Base-by-base conservation (phyloP, 2,888 invertebrate species). In the Mythimna impura region DNA sequence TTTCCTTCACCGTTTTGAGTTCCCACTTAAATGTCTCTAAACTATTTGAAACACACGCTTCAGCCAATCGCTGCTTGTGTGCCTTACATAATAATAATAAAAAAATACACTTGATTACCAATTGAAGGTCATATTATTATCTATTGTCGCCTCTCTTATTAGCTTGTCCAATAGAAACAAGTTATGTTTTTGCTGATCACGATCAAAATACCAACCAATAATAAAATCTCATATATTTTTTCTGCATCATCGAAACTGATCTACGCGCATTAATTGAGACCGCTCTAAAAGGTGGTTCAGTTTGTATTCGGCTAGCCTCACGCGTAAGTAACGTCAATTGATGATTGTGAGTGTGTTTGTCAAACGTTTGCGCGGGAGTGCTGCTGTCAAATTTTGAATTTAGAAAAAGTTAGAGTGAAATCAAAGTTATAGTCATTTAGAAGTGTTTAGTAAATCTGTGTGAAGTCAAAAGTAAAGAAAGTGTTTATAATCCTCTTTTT, bases 261-360 rank as follows among this genome's bases (percentile, higher is more conserved):
- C 87, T 88, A 66, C 67, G 36, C 61, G 68, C 67, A 73, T 82
- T 85, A 87, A 87, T 87, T 87, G 80, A 81, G 71, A 77, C 62
- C 78, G 78, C 83, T 80, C 70, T 75, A 70, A 50, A 57, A 74
- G 64, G 61, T 76, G 66, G 75, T 71, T 81, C 81, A 85, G 79
- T 85, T 81, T 61, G 70, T 76, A 73, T 74, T 81, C 70, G 63
- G 66, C 43, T 60, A 73, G 79, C 62, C 82, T 81, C 84, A 74
- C 62, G 83, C 85, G 84, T 83, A 71, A 67, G 85, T 83, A 71
- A 70, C 78, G 71, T 74, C 76, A 79, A 73, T 74, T 83, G 72
- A 70, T 52, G 36, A 22, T 61, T 57, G 61, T 66, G 25, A 47
- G 40, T 52, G 20, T 34, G 69, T 62, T 69, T 72, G 82, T 71